Base-by-base conservation (phyloP, 2,888 invertebrate species). In the Dascillus cervinus region DNA sequence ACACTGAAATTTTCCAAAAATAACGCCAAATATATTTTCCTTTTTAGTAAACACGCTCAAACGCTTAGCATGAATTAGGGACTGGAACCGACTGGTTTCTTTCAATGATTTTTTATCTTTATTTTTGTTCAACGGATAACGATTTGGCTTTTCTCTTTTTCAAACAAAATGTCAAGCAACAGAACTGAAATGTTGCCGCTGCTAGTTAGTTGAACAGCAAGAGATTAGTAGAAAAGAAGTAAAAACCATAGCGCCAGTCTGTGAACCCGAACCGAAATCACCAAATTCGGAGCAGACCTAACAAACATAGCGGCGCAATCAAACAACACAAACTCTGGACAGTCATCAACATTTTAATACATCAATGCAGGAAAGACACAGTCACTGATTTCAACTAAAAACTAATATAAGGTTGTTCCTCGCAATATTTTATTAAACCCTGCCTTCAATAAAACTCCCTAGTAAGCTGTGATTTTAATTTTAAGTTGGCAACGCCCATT, bases 1-100 rank as follows among this genome's bases (percentile, higher is more conserved):
- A 95, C 64, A 88, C 89, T 89, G 79, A 66, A 76, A 64, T 52
- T 56, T 53, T 44, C 43, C 41, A 46, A 43, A 44, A 39, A 42
- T 12, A 41, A 41, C 35, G 29, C 34, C 36, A 37, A 32, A 41
- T 32, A n/a, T n/a, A n/a, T n/a, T n/a, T n/a, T n/a, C n/a, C 31
- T 20, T 42, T 12, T 44, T 44, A 48, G 51, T 51, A 48, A 44
- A 45, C 45, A 51, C 51, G 51, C 49, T 50, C 45, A 46, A 49
- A 49, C 49, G 51, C 51, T 51, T 51, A 49, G 49, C 46, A 46
- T 44, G 41, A 45, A 37, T 40, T 46, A 52, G 60, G 61, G 61
- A 62, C 62, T 60, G 51, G 61, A 62, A 62, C 62, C 61, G 60
- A 62, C 44, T 44, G 24, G 8, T 19, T 13, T 23, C 11, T 10